Base-by-base conservation (phyloP, 1,140 invertebrate genomes). In the Amyelois transitella region DNA sequence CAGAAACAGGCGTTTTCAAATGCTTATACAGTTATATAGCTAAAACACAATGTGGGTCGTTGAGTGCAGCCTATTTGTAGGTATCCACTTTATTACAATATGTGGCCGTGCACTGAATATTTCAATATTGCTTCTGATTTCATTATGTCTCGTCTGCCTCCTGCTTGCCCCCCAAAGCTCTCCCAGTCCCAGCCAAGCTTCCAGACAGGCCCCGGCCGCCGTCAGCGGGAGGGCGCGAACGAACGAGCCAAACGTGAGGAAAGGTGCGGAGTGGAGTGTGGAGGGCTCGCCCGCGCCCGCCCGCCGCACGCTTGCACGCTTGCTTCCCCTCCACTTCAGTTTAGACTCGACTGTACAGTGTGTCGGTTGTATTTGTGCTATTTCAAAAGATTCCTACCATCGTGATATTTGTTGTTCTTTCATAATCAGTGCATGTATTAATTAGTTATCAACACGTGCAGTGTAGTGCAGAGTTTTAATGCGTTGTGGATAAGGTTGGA, bases 211-310 rank as follows among this genome's bases (percentile, higher is more conserved):
- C 47, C 47, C 20, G 20, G 8, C 3, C 1, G 3, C 18, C 47
- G 18, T 21, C 14, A 25, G 20, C n/a, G 21, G n/a, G 14, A 22
- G 17, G 55, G 45, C 24, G 62, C 67, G 47, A 66, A n/a, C n/a
- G n/a, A n/a, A n/a, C n/a, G n/a, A n/a, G n/a, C n/a, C n/a, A n/a
- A n/a, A n/a, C n/a, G 71, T 54, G 66, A 69, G 20, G 75, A 49
- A 53, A 47, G 52, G 32, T 57, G 54, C 45, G 53, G 57, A 43
- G 52, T 43, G 57, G 32, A 24, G 43, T 54, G 32, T 28, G 28
- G 48, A 55, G 43, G 21, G 50, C 21, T 12, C 10, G 24, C 43
- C 38, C 44, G 32, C 38, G 18, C 55, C 55, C 10, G 43, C 59
- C 48, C 49, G 58, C 43, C 22, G n/a, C 38, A n/a, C n/a, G n/a